Percentiles rank a stretch among this genome's conserved stretches.
Evolutionary conservation across 2,797 vertebrate species (phyloP).

Genomic region (Esox masquinongy): DNA sequence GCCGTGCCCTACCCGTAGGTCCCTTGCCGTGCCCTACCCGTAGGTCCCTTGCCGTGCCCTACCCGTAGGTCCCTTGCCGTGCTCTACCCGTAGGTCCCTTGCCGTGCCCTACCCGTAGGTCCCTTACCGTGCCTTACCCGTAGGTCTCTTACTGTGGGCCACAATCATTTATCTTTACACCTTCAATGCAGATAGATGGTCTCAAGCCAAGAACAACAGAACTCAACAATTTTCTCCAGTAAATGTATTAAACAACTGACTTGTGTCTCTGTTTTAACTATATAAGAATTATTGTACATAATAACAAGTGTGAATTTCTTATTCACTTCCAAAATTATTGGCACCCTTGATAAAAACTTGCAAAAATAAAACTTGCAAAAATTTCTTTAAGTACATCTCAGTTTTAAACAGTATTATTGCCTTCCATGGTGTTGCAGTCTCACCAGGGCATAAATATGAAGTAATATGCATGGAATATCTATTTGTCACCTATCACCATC

Average conservation of each 20-base stretch:
- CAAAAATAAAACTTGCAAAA: too few relatives aligned
- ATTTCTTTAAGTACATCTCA: too few relatives aligned
- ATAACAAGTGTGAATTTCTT: neutral
- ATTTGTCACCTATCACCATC: too few relatives aligned
- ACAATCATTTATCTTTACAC: neutral
- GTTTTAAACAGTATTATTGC: too few relatives aligned
- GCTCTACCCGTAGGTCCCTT: too few relatives aligned
- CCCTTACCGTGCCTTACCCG: neutral
- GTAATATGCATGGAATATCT: too few relatives aligned
- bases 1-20: too few relatives aligned
- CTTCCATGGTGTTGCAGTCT: too few relatives aligned
- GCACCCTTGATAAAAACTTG: too few relatives aligned
- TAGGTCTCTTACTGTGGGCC: neutral
- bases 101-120: too few relatives aligned
- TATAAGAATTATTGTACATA: neutral
- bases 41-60: neutral
- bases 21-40: neutral
- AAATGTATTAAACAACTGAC: neutral
- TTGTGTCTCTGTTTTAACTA: neutral
- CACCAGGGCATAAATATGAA: too few relatives aligned
- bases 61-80: neutral
- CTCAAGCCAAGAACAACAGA: neutral
- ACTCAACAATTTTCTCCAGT: slow-evolving; percentile 19
- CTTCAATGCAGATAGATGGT: neutral
- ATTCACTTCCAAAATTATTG: neutral